These are phyloP conservation scores for Ochotona princeps DNA, from an alignment of 2,113 vertebrate species.

Conservation along the genomic window DNA sequence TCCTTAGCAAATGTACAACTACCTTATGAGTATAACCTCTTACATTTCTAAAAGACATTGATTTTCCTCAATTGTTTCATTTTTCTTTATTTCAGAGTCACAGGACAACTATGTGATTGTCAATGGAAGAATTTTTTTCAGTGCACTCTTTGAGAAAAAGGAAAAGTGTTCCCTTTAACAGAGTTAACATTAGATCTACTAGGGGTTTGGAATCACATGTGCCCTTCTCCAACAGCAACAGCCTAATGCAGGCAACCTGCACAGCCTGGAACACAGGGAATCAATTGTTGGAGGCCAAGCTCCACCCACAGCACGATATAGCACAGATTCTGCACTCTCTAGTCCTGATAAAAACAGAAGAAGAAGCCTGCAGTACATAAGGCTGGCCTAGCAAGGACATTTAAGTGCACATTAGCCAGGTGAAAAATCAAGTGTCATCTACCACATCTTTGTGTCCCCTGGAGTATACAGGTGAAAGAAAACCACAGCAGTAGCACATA, in stretches of 20 bases:
- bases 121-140: not conserved
- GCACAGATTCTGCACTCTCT: not conserved
- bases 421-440: not conserved
- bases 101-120: conserved; percentile 5
- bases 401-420: not conserved
- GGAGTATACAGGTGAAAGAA: not conserved
- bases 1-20: not conserved
- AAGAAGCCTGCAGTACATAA: not conserved
- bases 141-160: not conserved
- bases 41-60: not conserved
- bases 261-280: not conserved
- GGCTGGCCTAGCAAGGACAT: not conserved
- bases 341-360: not conserved
- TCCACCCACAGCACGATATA: not conserved
- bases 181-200: not conserved
- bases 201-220: not conserved
- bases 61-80: conserved; percentile 9
- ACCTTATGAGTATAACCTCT: not conserved
- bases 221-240: accelerated
- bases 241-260: not conserved
- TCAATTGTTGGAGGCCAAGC: not conserved
- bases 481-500: not conserved
- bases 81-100: conserved; percentile 1
- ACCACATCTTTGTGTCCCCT: not conserved
- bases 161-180: not conserved